These are phyloP conservation scores for Deilephila porcellus DNA, from an alignment of 2,888 invertebrate genomes.

Conservation along the genomic window DNA sequence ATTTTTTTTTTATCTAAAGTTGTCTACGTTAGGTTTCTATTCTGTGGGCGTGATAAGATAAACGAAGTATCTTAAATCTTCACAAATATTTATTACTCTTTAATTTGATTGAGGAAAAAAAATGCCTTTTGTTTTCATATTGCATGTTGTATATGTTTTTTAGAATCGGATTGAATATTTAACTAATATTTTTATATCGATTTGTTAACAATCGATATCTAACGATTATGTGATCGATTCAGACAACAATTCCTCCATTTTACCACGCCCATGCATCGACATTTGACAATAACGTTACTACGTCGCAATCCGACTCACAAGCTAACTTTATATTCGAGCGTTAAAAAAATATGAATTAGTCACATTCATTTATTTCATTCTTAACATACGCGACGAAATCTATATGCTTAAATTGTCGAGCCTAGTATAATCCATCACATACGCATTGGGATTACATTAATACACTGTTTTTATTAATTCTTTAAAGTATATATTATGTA, in stretches of 20 bases:
- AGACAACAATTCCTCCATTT: not conserved
- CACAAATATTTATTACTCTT: not conserved
- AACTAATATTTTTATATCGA: not conserved
- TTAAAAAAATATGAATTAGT: conserved; percentile 56
- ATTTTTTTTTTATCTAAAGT: conserved; percentile 16
- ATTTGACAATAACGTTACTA: not conserved
- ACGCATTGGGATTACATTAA: not conserved
- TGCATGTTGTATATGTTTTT: no score
- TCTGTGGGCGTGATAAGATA: conserved; percentile 38
- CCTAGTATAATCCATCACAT: not conserved
- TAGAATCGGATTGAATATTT: not conserved
- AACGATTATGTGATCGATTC: not conserved
- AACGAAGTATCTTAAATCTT: not conserved
- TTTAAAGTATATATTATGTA: not conserved
- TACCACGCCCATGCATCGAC: not conserved
- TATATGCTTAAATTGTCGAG: not conserved
- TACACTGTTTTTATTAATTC: not conserved
- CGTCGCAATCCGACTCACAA: not conserved
- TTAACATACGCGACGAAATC: conserved; percentile 33
- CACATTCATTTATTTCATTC: conserved; percentile 39
- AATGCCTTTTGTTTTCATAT: not conserved
- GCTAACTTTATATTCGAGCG: conserved; percentile 47
- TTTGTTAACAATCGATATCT: not conserved
- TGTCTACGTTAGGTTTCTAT: conserved; percentile 34
- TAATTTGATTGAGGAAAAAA: not conserved